Base-by-base conservation (phyloP, 2,113 vertebrate genomes). In the Mugil cephalus region DNA sequence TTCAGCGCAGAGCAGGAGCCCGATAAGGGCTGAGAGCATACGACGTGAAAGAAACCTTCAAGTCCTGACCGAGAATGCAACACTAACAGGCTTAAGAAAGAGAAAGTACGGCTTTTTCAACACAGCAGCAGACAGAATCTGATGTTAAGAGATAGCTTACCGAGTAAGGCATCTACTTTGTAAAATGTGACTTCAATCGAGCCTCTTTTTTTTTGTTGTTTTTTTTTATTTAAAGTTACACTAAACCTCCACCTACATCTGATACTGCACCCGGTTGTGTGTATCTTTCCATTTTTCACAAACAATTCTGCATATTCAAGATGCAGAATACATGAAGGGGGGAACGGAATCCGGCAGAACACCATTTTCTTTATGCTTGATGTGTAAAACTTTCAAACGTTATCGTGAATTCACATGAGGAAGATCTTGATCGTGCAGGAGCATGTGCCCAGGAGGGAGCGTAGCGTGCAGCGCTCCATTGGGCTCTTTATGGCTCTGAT, bases 21-120 rank as follows among this genome's bases (percentile, higher is more conserved):
- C 71, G 89, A 92, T 92, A 91, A 87, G 72, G 62, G 65, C 58
- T 59, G 34, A 61, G 67, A 56, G 70, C 18, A 62, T 51, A 63
- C 36, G 14, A 34, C 53, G 73, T 55, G 19, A 79, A 69, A 74
- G 69, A 72, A 67, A 62, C 40, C 52, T 69, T 67, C 39, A 43
- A 53, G 42, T 43, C 46, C 68, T 60, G 54, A 75, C 59, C 18
- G 8, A 71, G 53, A 56, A 54, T 17, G 5, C 34, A 30, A 61
- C 46, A 18, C 19, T 21, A 30, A 61, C 46, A 24, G 34, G 59
- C 40, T 58, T 53, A 65, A 52, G 10, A 68, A 53, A 45, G 7
- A 65, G 17, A 77, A 9, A 30, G 13, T 55, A 48, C 2, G 2
- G 15, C 21, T 65, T 61, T 68, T 62, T 62, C 4, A 72, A 47